Base-by-base conservation (phyloP, 2,888 invertebrate genomes). In the Diachrysia chrysitis region DNA sequence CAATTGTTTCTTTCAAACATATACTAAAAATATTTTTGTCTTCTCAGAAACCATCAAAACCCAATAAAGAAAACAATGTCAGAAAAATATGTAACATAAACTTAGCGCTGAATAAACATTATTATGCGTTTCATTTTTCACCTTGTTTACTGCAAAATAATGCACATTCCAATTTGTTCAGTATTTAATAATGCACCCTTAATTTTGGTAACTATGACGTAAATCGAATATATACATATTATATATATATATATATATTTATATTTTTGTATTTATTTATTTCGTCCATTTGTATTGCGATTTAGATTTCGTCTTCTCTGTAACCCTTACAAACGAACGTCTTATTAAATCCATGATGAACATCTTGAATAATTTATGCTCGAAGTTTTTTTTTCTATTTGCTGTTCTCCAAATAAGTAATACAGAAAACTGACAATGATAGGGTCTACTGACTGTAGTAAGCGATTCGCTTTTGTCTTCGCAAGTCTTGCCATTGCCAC, bases 381-480 rank as follows among this genome's bases (percentile, higher is more conserved):
- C 5, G 9, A 7, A 29, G 1, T 29, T 5, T 7, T 1, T 29
- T 37, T 7, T 14, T 37, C n/a, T n/a, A n/a, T 37, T 37, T 14
- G 35, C 14, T 1, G 35, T 37, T 37, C n/a, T 14, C 14, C 14
- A 2, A 37, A n/a, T n/a, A 37, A 14, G 4, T 2, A 42, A 3
- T 29, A 1, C 14, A 0, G 42, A 42, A 42, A 42, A 6, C 16
- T 42, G 42, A 42, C 42, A 6, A 6, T 10, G 32, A 32, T 42
- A 42, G n/a, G 42, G 42, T 42, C 42, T 5, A 42, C 42, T 42
- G 42, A 42, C 42, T 42, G n/a, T n/a, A 42, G n/a, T n/a, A 42
- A n/a, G 42, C n/a, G n/a, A 16, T 42, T 42, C 42, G n/a, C 42
- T n/a, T 42, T 42, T 42, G 42, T 42, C 42, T 42, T n/a, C 42